These are phyloP conservation scores for Euclidia mi DNA, from an alignment of 2,888 invertebrate species.

Conservation along the genomic window DNA sequence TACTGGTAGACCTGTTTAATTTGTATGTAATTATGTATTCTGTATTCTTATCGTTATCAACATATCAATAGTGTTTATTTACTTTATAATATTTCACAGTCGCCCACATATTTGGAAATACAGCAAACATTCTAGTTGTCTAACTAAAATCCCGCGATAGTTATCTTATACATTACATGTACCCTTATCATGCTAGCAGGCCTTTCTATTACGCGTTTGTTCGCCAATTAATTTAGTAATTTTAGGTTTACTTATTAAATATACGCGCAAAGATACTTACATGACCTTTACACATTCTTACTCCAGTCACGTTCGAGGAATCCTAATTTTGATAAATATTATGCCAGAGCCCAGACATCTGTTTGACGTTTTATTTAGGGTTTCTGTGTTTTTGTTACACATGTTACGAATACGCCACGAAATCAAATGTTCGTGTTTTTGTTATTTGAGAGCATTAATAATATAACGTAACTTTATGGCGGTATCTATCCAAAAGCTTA, in stretches of 20 bases:
- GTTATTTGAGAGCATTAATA: background rate
- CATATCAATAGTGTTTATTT: too few species aligned
- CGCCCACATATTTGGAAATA: background rate
- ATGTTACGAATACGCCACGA: background rate
- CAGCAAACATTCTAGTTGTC: background rate
- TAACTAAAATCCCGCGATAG: background rate
- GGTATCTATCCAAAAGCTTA: too few species aligned
- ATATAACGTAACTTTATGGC: too few species aligned
- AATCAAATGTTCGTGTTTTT: background rate
- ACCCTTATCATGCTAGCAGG: constrained; percentile 8
- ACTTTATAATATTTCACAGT: too few species aligned
- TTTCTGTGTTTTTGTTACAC: constrained; percentile 2
- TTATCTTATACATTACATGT: constrained; percentile 2
- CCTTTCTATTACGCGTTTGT: constrained; percentile 8
- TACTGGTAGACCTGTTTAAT: too few species aligned
- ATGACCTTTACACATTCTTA: background rate
- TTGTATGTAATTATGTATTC: too few species aligned
- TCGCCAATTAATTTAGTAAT: background rate
- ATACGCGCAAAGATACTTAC: background rate
- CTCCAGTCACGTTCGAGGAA: constrained; percentile 13
- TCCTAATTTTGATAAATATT: constrained; percentile 9
- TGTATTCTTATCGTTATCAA: too few species aligned
- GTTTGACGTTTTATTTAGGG: constrained; percentile 3
- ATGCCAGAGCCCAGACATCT: constrained; percentile 2
- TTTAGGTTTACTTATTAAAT: background rate